Evolutionary conservation across 2,113 vertebrate species (phyloP).

Genomic region (Cygnus buccinator): DNA sequence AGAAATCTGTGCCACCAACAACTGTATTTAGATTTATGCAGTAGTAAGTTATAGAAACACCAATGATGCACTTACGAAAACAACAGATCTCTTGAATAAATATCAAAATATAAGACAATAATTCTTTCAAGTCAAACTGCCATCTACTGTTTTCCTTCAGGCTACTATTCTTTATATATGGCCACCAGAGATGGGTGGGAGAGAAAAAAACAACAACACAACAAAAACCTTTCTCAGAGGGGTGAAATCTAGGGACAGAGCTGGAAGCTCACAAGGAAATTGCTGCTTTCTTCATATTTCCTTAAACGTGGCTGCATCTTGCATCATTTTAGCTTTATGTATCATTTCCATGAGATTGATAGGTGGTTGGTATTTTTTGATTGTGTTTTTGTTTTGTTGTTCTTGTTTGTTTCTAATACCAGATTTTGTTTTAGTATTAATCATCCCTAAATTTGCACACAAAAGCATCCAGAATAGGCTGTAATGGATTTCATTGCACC

Average conservation of each 20-base stretch:
- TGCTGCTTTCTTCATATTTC: neutral
- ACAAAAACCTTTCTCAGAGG: neutral
- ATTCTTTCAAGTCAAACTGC: neutral
- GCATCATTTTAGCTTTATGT: accelerated
- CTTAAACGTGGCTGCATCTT: neutral
- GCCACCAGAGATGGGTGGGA: neutral
- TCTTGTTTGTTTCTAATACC: neutral
- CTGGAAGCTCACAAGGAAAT: neutral
- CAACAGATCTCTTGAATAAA: neutral
- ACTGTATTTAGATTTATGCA: neutral
- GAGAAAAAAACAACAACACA: neutral
- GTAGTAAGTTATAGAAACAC: neutral
- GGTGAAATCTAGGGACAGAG: neutral
- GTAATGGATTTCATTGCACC: accelerated
- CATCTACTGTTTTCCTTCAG: neutral
- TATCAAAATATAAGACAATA: neutral
- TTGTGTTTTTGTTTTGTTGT: no score
- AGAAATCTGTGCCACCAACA: neutral
- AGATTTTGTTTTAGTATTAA: neutral
- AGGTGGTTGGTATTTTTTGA: neutral
- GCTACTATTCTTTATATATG: neutral
- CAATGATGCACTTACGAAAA: neutral
- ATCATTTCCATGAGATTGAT: neutral
- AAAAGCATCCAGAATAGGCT: neutral
- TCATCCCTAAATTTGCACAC: neutral